These are phyloP conservation scores for Daubentonia madagascariensis DNA, from an alignment of 2,113 vertebrate genomes.

Conservation along the genomic window DNA sequence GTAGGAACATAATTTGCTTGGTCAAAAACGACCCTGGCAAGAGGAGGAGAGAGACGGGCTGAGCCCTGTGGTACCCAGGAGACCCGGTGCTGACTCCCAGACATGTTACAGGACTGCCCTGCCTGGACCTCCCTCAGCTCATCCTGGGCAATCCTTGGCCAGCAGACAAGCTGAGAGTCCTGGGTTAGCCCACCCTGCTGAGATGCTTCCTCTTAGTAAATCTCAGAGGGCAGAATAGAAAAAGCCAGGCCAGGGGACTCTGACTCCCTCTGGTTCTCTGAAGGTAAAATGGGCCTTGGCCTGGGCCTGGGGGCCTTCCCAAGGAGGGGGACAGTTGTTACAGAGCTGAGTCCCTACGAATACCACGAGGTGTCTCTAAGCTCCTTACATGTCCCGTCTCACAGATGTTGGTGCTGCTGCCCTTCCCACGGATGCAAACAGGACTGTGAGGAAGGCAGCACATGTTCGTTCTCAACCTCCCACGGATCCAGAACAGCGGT, in stretches of 20 bases:
- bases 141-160: background rate
- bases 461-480: background rate
- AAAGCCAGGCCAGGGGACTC: background rate
- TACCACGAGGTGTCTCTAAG: background rate
- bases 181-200: background rate
- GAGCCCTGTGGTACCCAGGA: background rate
- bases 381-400: background rate
- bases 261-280: background rate
- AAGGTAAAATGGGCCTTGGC: background rate
- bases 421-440: background rate
- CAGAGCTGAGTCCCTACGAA: background rate
- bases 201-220: background rate
- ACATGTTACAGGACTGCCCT: background rate
- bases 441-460: background rate
- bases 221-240: background rate
- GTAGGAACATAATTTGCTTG: background rate
- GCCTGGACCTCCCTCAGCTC: too few species aligned
- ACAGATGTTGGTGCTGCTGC: background rate
- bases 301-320: too few species aligned
- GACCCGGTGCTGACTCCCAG: accelerated
- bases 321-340: background rate
- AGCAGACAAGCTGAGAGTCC: background rate
- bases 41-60: background rate
- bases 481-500: background rate
- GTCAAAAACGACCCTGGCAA: background rate